phyloP scores from a whole-genome alignment of 2,888 invertebrate genomes.

The Cephus runcator region DNA sequence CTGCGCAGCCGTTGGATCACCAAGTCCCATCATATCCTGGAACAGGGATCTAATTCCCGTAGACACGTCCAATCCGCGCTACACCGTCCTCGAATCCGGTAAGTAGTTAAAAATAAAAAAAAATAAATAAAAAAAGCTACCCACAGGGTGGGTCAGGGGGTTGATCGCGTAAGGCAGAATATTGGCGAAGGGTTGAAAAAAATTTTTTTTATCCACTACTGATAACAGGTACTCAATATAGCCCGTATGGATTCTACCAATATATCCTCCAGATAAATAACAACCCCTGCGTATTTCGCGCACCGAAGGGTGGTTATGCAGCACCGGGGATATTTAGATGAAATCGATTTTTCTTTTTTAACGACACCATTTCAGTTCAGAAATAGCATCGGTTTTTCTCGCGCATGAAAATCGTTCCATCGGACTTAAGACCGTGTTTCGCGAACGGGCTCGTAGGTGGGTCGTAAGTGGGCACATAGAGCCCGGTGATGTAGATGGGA shows the following conservation, averaged over 20 bases:
- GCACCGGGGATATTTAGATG: background rate
- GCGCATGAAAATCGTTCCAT: background rate
- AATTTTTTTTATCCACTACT: background rate
- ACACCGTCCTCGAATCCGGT: conserved; percentile 86
- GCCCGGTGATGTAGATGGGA: background rate
- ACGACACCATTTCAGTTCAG: background rate
- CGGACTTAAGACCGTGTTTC: background rate
- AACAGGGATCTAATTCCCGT: conserved; percentile 92
- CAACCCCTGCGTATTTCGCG: background rate
- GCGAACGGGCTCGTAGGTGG: background rate
- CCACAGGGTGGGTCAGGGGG: too few relatives aligned
- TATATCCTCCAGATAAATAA: background rate
- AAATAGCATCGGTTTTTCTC: background rate
- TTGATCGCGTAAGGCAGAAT: background rate
- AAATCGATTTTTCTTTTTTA: background rate
- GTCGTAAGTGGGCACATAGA: background rate
- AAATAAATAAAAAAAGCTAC: background rate
- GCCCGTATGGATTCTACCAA: background rate
- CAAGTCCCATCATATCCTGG: conserved; percentile 89
- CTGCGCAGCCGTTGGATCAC: conserved; percentile 89
- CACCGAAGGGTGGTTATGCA: background rate
- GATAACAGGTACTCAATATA: background rate
- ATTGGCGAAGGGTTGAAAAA: background rate
- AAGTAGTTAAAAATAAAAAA: conserved; percentile 51
- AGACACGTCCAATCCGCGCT: conserved; percentile 86